Conservation (phyloP, 2,797 vertebrate species). For the Micromesistius poutassou region DNA sequence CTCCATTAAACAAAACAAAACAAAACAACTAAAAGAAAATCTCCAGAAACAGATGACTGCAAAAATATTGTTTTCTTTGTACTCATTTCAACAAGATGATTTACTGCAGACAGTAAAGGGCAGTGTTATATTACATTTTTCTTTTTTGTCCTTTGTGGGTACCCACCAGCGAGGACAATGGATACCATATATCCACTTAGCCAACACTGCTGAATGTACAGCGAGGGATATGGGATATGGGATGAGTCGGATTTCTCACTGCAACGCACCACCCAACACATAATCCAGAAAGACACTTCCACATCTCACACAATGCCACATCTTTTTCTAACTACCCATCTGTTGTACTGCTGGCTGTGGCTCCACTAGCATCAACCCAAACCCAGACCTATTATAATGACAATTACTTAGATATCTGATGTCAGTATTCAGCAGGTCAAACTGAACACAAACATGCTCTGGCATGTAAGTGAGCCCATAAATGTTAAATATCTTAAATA, state of each 20-base stretch:
- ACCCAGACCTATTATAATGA: background rate
- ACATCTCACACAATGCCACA: background rate
- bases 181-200: conserved; percentile 14
- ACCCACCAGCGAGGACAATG: background rate
- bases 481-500: background rate
- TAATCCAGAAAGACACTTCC: background rate
- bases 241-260: background rate
- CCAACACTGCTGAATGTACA: conserved; percentile 13
- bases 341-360: background rate
- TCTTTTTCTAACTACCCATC: background rate
- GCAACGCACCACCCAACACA: background rate
- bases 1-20: conserved; percentile 8
- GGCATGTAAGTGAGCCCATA: background rate
- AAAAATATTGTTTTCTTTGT: background rate
- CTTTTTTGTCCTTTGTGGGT: conserved; percentile 10
- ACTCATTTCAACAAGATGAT: conserved; percentile 7
- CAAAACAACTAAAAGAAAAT: background rate
- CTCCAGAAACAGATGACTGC: background rate
- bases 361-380: background rate
- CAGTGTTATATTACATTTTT: conserved; percentile 16
- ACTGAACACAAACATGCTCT: background rate
- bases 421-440: background rate
- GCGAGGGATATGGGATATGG: background rate
- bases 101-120: conserved; percentile 16
- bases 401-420: background rate